Conservation (phyloP, 1,140 invertebrate genomes). For the Pseudoatta argentina region DNA sequence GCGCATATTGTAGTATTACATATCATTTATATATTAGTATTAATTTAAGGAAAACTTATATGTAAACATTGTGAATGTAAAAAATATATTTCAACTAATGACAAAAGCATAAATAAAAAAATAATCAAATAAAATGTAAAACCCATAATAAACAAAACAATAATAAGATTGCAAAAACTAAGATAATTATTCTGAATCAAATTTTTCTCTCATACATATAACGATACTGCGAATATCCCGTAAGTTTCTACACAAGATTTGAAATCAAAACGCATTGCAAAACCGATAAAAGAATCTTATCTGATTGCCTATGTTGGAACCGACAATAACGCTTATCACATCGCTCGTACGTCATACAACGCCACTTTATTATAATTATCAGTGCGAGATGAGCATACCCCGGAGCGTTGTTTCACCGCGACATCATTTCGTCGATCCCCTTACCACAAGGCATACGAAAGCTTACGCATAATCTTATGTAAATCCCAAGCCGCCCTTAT, state of each 20-base stretch:
- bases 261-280: not conserved
- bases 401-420: slow-evolving; percentile 74
- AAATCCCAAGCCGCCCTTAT: slow-evolving; percentile 82
- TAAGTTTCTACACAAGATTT: not conserved
- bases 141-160: not conserved
- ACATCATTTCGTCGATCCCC: slow-evolving; percentile 76
- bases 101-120: not conserved
- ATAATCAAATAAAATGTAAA: not conserved
- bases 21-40: no score
- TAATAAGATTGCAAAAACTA: not conserved
- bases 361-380: slow-evolving; percentile 82
- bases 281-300: slow-evolving; percentile 44
- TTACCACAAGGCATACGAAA: slow-evolving; percentile 69
- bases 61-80: not conserved
- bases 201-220: not conserved
- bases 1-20: not conserved
- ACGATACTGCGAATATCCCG: not conserved
- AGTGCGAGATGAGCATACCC: slow-evolving; percentile 77
- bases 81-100: not conserved
- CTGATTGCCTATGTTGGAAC: slow-evolving; percentile 4
- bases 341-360: slow-evolving; percentile 49
- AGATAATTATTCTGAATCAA: not conserved
- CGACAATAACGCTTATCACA: slow-evolving; percentile 43
- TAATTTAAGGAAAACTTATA: not conserved
- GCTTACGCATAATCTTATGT: slow-evolving; percentile 83